Conservation (phyloP, 2,888 invertebrate genomes). For the Calliphora vomitoria region DNA sequence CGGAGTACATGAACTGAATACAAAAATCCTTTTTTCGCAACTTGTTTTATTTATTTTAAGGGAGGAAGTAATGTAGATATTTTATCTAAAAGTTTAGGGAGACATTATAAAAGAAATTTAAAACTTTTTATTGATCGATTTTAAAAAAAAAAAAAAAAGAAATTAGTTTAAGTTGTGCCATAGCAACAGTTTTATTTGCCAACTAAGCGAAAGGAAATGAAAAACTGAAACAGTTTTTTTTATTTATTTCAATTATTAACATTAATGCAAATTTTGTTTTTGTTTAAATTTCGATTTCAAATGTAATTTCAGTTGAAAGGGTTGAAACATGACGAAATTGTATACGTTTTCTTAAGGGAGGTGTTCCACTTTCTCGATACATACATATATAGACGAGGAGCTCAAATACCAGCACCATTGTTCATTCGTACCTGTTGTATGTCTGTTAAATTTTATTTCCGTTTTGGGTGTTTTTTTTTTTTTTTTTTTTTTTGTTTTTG, state of each 20-base stretch:
- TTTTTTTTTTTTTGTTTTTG: not conserved
- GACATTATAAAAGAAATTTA: conserved; percentile 51
- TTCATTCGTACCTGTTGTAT: conserved; percentile 61
- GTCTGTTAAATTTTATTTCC: conserved; percentile 58
- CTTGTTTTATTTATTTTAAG: conserved; percentile 55
- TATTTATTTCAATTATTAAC: conserved; percentile 79
- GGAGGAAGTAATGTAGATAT: conserved; percentile 68
- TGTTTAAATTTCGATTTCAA: conserved; percentile 25
- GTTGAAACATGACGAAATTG: conserved; percentile 32
- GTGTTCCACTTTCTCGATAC: conserved; percentile 38
- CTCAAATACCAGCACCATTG: not conserved
- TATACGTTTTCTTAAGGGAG: conserved; percentile 44
- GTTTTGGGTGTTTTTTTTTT: conserved; percentile 51
- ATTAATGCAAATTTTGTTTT: conserved; percentile 79
- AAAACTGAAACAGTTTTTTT: conserved; percentile 66
- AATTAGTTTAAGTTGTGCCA: conserved; percentile 14
- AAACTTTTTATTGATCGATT: conserved; percentile 61
- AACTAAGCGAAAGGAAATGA: conserved; percentile 32
- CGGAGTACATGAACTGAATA: conserved; percentile 65
- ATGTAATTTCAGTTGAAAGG: conserved; percentile 13
- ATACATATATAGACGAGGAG: not conserved
- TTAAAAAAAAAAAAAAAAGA: conserved; percentile 13
- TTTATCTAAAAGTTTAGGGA: conserved; percentile 69
- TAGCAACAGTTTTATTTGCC: conserved; percentile 31
- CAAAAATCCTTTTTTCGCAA: conserved; percentile 57